phyloP scores from a whole-genome alignment of 1,140 invertebrate genomes.

The Mesaphorura yosii region DNA sequence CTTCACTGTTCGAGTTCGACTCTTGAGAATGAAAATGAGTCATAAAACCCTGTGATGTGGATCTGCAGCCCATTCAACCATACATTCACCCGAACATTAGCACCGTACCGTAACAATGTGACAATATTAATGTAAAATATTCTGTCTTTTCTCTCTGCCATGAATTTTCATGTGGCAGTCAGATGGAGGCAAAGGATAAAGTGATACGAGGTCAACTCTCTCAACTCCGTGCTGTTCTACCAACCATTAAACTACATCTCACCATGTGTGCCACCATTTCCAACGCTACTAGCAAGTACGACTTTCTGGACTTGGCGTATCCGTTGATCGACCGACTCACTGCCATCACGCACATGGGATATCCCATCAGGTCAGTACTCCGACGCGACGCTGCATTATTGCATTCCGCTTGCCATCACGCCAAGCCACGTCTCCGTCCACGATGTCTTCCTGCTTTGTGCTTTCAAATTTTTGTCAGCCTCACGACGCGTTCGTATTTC shows the following conservation, averaged over 20 bases:
- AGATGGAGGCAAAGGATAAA: slow-evolving; percentile 54
- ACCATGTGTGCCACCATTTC: slow-evolving; percentile 55
- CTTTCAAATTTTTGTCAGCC: neutral
- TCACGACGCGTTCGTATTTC: too few species aligned
- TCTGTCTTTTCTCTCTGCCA: too few species aligned
- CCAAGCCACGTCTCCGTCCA: neutral
- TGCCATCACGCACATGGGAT: slow-evolving; percentile 52
- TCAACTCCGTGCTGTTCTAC: slow-evolving; percentile 47
- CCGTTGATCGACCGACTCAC: slow-evolving; percentile 52
- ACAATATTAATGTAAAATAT: too few species aligned
- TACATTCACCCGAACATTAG: too few species aligned
- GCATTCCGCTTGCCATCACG: neutral
- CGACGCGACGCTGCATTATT: neutral
- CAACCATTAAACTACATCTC: slow-evolving; percentile 53
- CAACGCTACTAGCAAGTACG: slow-evolving; percentile 54
- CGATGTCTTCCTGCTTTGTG: neutral
- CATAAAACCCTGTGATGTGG: too few species aligned
- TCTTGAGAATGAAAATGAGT: too few species aligned
- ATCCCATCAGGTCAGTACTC: slow-evolving; percentile 46
- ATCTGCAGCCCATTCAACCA: too few species aligned
- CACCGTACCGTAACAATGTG: too few species aligned
- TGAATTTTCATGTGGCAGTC: slow-evolving; percentile 37
- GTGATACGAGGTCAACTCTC: slow-evolving; percentile 49
- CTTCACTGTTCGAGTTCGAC: too few species aligned
- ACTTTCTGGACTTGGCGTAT: slow-evolving; percentile 56